Conservation (phyloP, 2,113 vertebrate species). For the Scatophagus argus region DNA sequence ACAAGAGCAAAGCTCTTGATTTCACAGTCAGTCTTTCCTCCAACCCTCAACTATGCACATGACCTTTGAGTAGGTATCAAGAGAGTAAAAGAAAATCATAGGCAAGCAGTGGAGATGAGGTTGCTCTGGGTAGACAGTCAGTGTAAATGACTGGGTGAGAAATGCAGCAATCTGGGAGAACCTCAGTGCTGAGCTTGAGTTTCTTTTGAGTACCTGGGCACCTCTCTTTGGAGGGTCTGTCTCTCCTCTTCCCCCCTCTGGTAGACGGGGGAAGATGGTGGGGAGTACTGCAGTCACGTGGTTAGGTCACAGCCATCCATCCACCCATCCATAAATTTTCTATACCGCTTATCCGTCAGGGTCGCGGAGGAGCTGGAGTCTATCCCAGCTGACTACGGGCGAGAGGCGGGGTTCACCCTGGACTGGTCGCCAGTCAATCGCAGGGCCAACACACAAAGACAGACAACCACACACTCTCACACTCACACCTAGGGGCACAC, state of each 20-base stretch:
- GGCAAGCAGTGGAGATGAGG: not conserved
- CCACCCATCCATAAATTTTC: too few species aligned
- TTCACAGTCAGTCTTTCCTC: slow-evolving; percentile 19
- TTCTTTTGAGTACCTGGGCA: not conserved
- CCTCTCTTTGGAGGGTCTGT: not conserved
- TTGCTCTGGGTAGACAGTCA: not conserved
- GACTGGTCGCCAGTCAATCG: too few species aligned
- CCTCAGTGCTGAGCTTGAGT: not conserved
- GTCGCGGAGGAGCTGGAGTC: too few species aligned
- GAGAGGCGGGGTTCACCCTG: too few species aligned
- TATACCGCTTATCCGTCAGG: too few species aligned
- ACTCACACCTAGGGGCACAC: too few species aligned
- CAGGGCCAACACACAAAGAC: too few species aligned
- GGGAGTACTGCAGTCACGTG: too few species aligned
- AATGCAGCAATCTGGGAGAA: not conserved
- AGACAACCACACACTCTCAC: too few species aligned
- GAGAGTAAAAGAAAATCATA: not conserved
- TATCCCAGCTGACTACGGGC: too few species aligned
- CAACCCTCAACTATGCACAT: not conserved
- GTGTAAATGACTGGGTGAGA: not conserved
- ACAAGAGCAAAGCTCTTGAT: slow-evolving; percentile 21
- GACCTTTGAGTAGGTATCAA: slow-evolving; percentile 9
- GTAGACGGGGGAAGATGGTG: not conserved
- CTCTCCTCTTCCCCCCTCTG: not conserved
- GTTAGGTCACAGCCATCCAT: too few species aligned